These are phyloP conservation scores for Alethe diademata DNA, from an alignment of 2,113 vertebrate species.

Conservation along the genomic window DNA sequence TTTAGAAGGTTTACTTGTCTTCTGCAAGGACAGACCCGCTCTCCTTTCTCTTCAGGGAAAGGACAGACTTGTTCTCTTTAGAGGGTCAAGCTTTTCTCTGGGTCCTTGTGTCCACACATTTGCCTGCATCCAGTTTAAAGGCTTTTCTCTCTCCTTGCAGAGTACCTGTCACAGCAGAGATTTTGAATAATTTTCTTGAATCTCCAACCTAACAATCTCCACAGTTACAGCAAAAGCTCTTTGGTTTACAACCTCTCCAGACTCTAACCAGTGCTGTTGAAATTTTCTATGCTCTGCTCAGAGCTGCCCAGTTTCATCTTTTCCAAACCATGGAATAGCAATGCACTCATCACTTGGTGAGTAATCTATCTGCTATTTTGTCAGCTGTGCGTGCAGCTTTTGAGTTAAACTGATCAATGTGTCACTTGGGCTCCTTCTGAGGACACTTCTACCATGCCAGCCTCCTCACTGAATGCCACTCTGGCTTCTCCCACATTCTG, in stretches of 20 bases:
- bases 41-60: background rate
- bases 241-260: background rate
- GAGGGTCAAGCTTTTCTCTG: background rate
- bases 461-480: background rate
- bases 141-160: background rate
- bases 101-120: fast-evolving
- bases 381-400: background rate
- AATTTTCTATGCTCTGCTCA: background rate
- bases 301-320: background rate
- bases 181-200: background rate
- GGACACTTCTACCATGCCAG: background rate
- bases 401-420: background rate
- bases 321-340: background rate
- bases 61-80: background rate
- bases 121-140: background rate
- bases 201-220: background rate
- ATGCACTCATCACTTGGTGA: background rate
- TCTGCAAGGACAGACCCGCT: background rate
- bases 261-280: background rate
- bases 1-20: background rate
- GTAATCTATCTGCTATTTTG: background rate
- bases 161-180: background rate
- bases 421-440: background rate
- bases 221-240: background rate
- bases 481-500: background rate